Evolutionary conservation across 2,888 invertebrate species (phyloP).

Genomic region (Cerastoderma edule): DNA sequence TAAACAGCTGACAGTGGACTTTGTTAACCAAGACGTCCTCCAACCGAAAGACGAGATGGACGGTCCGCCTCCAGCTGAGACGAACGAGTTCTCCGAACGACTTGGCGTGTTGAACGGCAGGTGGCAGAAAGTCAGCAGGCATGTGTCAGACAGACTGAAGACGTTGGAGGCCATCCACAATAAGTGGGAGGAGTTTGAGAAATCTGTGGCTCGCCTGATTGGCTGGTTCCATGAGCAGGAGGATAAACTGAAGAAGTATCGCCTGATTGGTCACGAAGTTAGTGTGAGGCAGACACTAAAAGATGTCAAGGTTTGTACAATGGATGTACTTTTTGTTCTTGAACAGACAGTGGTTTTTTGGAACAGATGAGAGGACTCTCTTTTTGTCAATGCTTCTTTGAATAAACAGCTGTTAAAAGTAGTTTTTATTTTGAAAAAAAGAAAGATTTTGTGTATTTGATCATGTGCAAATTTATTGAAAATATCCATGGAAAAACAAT

Average conservation of each 20-base stretch:
- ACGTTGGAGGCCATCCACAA: conserved; percentile 68
- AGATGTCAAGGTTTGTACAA: conserved; percentile 75
- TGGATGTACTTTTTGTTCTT: too few species aligned
- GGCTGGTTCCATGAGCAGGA: conserved; percentile 80
- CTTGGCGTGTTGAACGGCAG: conserved; percentile 76
- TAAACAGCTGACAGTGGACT: conserved; percentile 81
- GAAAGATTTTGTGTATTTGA: too few species aligned
- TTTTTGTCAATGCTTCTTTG: too few species aligned
- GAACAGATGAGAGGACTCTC: too few species aligned
- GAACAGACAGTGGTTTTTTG: too few species aligned
- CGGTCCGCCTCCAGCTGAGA: conserved; percentile 65
- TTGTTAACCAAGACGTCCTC: conserved; percentile 80
- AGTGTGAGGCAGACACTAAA: conserved; percentile 79
- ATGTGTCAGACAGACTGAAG: conserved; percentile 73
- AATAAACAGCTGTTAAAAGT: too few species aligned
- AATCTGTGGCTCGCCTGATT: conserved; percentile 66
- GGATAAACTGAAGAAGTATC: conserved; percentile 74
- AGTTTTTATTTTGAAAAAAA: too few species aligned
- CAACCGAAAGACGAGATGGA: conserved; percentile 66
- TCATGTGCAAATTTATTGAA: too few species aligned
- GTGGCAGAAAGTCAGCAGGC: conserved; percentile 73
- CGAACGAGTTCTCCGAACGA: conserved; percentile 79
- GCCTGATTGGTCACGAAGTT: conserved; percentile 78
- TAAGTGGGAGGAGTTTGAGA: conserved; percentile 80
- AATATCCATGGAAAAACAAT: too few species aligned